A percentile compares a stretch with the other conserved stretches of the same genome.
These are phyloP conservation scores for Manacus vitellinus DNA, from an alignment of 2,113 vertebrate genomes.

Conservation along the genomic window DNA sequence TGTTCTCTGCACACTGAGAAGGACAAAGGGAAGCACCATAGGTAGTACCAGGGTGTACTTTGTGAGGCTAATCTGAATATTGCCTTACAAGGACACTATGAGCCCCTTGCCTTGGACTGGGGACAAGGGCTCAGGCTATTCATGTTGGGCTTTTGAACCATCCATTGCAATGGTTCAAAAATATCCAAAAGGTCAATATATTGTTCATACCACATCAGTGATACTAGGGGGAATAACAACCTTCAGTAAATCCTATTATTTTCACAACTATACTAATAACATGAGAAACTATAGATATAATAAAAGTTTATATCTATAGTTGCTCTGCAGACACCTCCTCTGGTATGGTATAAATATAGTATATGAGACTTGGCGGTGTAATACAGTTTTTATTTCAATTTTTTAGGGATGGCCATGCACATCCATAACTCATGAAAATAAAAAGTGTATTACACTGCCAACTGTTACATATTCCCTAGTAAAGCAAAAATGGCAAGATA, in stretches of 20 bases:
- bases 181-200: conserved; percentile 63
- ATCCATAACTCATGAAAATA: conserved; percentile 77
- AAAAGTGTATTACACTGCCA: conserved; percentile 77
- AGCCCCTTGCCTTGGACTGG: background rate
- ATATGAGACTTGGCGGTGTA: conserved; percentile 74
- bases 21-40: background rate
- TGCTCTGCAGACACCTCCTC: conserved; percentile 75
- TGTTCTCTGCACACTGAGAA: background rate
- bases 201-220: conserved; percentile 62
- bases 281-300: conserved; percentile 74
- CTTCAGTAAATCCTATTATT: conserved; percentile 75
- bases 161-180: conserved; percentile 1
- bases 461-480: conserved; percentile 75
- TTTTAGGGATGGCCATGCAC: conserved; percentile 74
- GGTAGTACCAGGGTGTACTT: background rate
- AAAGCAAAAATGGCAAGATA: conserved; percentile 75
- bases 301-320: conserved; percentile 76
- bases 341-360: conserved; percentile 76
- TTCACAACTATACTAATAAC: conserved; percentile 76
- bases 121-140: background rate
- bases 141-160: background rate
- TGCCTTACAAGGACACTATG: background rate
- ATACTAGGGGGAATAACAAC: conserved; percentile 66
- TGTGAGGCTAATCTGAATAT: background rate
- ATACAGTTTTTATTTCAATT: conserved; percentile 76